Conservation (phyloP, 2,113 vertebrate genomes). For the Lucifuga dentata region DNA sequence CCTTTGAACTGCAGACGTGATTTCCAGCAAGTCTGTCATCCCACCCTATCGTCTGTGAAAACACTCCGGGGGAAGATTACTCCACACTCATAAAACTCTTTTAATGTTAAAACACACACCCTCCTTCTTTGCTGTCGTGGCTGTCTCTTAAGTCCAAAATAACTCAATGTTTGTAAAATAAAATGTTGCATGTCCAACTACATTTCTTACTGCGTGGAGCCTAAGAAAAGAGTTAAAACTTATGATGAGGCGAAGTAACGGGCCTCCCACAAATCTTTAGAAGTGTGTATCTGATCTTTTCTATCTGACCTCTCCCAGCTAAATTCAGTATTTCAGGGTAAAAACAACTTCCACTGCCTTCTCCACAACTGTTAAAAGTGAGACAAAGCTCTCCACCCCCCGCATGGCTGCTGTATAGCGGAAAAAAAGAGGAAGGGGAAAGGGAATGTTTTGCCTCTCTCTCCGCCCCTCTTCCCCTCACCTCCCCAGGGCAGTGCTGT, state of each 20-base stretch:
- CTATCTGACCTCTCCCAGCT: constrained; percentile 11
- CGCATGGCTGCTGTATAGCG: constrained; percentile 61
- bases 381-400: constrained; percentile 62
- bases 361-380: constrained; percentile 15
- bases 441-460: constrained; percentile 73
- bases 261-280: too few species aligned
- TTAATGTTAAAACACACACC: constrained; percentile 66
- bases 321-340: constrained; percentile 23
- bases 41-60: constrained; percentile 69
- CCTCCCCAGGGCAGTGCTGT: constrained; percentile 73
- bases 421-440: constrained; percentile 66
- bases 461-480: constrained; percentile 51
- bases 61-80: constrained; percentile 70
- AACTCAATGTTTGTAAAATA: constrained; percentile 5
- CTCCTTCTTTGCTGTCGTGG: constrained; percentile 12
- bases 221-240: too few species aligned
- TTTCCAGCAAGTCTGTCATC: constrained; percentile 69
- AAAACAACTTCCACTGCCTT: constrained; percentile 45
- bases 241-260: too few species aligned
- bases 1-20: constrained; percentile 76
- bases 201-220: not conserved
- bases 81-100: constrained; percentile 71
- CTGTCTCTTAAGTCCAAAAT: constrained; percentile 25
- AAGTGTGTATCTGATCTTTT: constrained; percentile 4
- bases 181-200: not conserved